Conservation (phyloP, 37 sponge, comb jelly and placozoan genomes). For the Halisarca cf. caerulea region DNA sequence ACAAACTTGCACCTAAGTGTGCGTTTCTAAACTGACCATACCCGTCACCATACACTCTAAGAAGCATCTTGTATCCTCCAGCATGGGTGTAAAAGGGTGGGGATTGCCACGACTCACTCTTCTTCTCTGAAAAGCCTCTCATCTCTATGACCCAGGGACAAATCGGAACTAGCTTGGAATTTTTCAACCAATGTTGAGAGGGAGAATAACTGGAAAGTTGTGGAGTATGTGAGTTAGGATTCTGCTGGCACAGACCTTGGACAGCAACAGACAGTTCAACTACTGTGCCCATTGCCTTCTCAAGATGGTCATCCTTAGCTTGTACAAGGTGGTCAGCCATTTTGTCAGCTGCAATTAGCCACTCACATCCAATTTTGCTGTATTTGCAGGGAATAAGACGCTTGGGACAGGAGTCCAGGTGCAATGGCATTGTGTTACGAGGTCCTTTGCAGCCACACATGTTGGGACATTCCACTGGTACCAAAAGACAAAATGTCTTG, state of each 20-base stretch:
- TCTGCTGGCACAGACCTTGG: neutral
- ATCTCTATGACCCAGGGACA: conserved; percentile 4
- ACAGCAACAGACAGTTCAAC: neutral
- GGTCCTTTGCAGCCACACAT: neutral
- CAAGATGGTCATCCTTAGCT: neutral
- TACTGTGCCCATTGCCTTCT: conserved; percentile 4
- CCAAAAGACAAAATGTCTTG: neutral
- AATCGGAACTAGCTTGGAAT: neutral
- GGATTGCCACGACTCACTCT: neutral
- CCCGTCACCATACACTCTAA: neutral
- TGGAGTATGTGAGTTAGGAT: no score
- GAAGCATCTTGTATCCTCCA: conserved; percentile 4
- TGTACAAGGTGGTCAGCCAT: neutral
- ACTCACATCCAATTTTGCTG: neutral
- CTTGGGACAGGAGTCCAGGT: neutral
- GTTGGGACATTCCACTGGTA: neutral
- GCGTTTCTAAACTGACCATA: no score
- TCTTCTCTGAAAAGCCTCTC: neutral
- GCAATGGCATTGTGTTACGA: neutral
- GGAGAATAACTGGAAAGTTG: no score
- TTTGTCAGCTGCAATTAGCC: neutral
- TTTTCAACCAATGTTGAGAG: neutral
- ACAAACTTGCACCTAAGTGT: neutral
- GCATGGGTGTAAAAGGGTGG: neutral
- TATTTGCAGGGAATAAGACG: neutral